These are phyloP conservation scores for Punctoribates punctum DNA, from an alignment of 2,888 invertebrate species.

Conservation along the genomic window DNA sequence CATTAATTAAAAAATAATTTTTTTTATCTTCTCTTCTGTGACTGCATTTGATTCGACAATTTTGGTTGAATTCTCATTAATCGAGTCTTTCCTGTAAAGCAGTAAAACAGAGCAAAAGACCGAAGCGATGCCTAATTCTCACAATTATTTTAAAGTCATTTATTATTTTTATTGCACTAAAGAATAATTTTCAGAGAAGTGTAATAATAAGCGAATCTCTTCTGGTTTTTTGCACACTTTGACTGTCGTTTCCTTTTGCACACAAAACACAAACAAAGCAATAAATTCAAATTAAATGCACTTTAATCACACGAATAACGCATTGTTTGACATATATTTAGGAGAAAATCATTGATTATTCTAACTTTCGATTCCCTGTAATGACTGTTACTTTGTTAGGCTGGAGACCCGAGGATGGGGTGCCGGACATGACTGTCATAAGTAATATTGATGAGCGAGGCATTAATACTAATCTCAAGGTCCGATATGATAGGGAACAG, in stretches of 20 bases:
- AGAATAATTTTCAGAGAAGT: too few relatives aligned
- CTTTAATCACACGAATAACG: too few relatives aligned
- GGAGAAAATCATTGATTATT: background rate
- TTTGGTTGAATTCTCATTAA: background rate
- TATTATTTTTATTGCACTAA: too few relatives aligned
- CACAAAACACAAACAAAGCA: too few relatives aligned
- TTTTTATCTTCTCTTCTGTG: background rate
- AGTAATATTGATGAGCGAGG: constrained; percentile 82
- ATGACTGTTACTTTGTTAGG: constrained; percentile 43
- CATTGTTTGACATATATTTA: background rate
- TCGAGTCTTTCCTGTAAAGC: constrained; percentile 13
- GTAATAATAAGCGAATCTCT: too few relatives aligned
- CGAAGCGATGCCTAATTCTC: background rate
- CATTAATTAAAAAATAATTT: background rate
- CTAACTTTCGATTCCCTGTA: background rate
- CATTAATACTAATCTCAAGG: constrained; percentile 79
- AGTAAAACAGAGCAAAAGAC: too few relatives aligned
- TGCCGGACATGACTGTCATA: constrained; percentile 86
- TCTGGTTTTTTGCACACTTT: too few relatives aligned
- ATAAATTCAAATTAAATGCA: too few relatives aligned
- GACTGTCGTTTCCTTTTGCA: too few relatives aligned
- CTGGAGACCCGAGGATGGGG: constrained; percentile 63
- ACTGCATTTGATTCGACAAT: background rate
- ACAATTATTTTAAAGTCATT: too few relatives aligned
- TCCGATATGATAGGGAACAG: constrained; percentile 74